Percentiles rank a stretch among this genome's conserved stretches.
Evolutionary conservation across 2,888 invertebrate species (phyloP).

Genomic region (Periphyllus acericola): DNA sequence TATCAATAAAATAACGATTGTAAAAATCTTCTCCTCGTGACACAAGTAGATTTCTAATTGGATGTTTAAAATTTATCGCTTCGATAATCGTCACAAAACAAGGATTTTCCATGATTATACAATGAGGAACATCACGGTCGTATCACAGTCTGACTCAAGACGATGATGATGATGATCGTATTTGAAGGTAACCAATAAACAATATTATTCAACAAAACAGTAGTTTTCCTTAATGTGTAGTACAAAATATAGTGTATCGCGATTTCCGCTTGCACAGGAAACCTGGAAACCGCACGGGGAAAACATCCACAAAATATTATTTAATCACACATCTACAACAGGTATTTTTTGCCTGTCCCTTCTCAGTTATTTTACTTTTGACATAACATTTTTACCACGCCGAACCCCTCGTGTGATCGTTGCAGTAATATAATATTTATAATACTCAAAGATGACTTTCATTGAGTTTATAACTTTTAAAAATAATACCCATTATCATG

Average conservation of each 20-base stretch:
- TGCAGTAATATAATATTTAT: neutral
- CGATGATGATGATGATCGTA: neutral
- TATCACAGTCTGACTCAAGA: neutral
- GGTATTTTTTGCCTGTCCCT: neutral
- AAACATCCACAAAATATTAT: neutral
- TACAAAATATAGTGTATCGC: neutral
- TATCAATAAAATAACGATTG: neutral
- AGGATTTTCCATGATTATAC: constrained; percentile 49
- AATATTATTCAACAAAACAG: constrained; percentile 13
- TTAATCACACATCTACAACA: neutral
- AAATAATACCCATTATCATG: neutral
- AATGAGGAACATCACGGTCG: constrained; percentile 49
- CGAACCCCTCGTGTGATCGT: no score
- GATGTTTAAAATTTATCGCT: constrained; percentile 35
- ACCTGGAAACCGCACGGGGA: neutral
- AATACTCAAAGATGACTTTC: neutral
- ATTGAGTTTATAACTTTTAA: neutral
- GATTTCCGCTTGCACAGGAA: neutral
- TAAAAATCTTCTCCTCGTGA: constrained; percentile 31
- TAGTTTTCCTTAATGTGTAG: constrained; percentile 40
- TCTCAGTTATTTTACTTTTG: no score
- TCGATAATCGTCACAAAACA: constrained; percentile 35
- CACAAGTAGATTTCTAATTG: constrained; percentile 49
- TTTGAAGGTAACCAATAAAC: constrained; percentile 34
- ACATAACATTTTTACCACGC: no score